Evolutionary conservation across 35 echinoderm and acorn worm species (phyloP), one percentile per base, ranked within the genome.

Genomic region (Heliocidaris tuberculata): DNA sequence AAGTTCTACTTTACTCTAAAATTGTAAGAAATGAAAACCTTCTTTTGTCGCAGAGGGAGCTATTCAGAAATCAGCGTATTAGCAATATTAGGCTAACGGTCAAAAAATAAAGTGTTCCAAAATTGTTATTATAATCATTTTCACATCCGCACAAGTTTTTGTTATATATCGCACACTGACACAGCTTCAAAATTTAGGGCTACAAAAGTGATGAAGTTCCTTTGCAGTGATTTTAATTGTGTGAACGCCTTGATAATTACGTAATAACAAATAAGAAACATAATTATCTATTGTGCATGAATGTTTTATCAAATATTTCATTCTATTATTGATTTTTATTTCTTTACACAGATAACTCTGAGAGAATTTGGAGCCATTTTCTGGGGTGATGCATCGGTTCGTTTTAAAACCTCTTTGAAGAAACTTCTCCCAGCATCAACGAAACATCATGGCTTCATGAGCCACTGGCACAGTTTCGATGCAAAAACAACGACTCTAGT

Each of bases 281-380:
- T 85, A 15, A 2, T 85, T 19, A 29, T n/a, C 70, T 19, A 2
- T 85, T 19, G 70, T 85, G 15, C n/a, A 85, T 85, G n/a, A 85
- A 85, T 85, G 70, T 85, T 85, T 85, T 29, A 19, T 85, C 4
- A 29, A 19, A 19, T n/a, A 30, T 87, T 87, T 87, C 29, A 31
- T 30, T 30, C 24, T 30, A 9, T 87, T 13, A 13, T n/a, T 87
- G 29, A 13, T 4, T 87, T 87, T 30, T 21, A 2, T 88, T 88
- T 27, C 30, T 16, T 48, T 27, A 24, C 24, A 47, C 94, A 98
- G 97, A 94, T 93, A 17, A 96, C 95, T 19, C 49, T 98, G 48
- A 90, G 86, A 17, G 97, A 98, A 90, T 98, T 98, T 90, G 97
- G 97, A 24, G 96, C 94, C 21, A 95, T 98, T 24, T 98, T 96